A percentile compares a stretch with the other conserved stretches of the same genome.
These are phyloP conservation scores for Rhegmatorhina hoffmannsi DNA, from an alignment of 2,113 vertebrate species.

Conservation along the genomic window DNA sequence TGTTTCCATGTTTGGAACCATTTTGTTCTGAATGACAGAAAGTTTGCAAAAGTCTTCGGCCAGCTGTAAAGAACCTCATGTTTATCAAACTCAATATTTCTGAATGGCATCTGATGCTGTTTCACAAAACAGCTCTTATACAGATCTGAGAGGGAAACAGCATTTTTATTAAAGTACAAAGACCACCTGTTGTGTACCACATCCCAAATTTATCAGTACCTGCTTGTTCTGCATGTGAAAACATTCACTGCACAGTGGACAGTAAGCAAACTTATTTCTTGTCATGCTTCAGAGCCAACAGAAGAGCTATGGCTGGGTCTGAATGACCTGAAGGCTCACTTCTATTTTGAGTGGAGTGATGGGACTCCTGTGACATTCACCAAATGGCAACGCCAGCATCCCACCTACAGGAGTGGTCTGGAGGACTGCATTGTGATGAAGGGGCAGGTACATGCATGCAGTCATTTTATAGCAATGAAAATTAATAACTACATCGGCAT, in stretches of 20 bases:
- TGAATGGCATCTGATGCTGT: background rate
- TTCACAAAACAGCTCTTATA: background rate
- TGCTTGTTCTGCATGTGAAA: background rate
- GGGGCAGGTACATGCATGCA: slow-evolving; percentile 77
- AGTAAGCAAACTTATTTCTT: background rate
- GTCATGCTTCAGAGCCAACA: slow-evolving; percentile 67
- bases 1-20: background rate
- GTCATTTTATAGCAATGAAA: background rate
- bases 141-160: background rate
- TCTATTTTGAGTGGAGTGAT: slow-evolving; percentile 92
- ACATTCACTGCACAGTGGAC: rapidly evolving
- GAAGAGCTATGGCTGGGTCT: slow-evolving; percentile 91
- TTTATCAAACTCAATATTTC: background rate
- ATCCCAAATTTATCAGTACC: background rate
- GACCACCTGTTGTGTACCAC: background rate
- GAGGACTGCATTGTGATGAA: slow-evolving; percentile 87
- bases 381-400: slow-evolving; percentile 83
- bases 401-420: slow-evolving; percentile 74
- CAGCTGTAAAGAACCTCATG: background rate
- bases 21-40: background rate
- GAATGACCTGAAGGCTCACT: slow-evolving; percentile 83
- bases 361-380: slow-evolving; percentile 83
- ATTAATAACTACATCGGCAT: background rate
- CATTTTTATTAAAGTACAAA: background rate
- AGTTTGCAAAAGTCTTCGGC: background rate